Evolutionary conservation across 2,797 vertebrate species (phyloP).

Genomic region (Anguilla marmorata): DNA sequence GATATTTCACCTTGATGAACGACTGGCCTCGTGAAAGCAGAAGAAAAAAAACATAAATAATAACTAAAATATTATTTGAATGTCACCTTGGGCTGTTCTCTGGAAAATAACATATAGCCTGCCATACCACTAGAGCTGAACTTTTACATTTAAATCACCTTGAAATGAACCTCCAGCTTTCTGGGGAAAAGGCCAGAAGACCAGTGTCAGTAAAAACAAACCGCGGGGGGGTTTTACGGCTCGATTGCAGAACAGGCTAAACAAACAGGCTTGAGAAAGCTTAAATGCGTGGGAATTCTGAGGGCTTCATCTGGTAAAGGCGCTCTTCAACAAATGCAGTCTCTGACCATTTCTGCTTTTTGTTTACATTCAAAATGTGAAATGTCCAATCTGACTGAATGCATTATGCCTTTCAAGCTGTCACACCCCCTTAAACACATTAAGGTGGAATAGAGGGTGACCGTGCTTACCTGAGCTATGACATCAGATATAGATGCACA

Average conservation of each 20-base stretch:
- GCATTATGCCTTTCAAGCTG: neutral
- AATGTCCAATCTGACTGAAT: neutral
- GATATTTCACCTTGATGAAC: neutral
- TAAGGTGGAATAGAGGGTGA: neutral
- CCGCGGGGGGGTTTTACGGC: neutral
- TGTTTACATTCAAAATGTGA: neutral
- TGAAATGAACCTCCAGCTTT: neutral
- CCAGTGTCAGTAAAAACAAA: neutral
- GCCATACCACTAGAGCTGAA: no score
- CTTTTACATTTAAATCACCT: neutral
- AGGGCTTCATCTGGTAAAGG: neutral
- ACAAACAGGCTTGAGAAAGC: neutral
- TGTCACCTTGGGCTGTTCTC: neutral
- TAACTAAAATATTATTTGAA: neutral
- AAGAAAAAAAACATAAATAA: no score
- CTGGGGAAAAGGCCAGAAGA: neutral
- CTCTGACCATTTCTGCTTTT: neutral
- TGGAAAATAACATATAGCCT: neutral
- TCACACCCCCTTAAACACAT: neutral
- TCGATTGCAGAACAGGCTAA: neutral
- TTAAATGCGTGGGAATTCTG: neutral
- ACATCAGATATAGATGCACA: conserved; percentile 98
- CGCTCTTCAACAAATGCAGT: neutral
- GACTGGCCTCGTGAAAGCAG: no score
- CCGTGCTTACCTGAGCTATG: conserved; percentile 84